Conservation (phyloP, 2,797 vertebrate genomes). For the Typhlichthys eigenmanni region DNA sequence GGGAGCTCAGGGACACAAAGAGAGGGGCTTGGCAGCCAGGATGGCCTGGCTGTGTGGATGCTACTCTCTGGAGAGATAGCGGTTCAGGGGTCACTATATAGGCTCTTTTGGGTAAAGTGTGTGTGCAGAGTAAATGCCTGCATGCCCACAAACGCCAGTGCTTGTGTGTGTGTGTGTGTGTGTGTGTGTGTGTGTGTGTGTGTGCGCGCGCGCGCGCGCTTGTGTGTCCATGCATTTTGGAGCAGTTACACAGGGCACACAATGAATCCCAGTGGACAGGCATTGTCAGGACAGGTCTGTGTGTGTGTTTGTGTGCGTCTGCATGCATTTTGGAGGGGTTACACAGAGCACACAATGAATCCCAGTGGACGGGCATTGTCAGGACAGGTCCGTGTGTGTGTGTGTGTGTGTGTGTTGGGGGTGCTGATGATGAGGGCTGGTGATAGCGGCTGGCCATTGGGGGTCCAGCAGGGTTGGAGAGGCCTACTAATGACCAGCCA, state of each 20-base stretch:
- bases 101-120: conserved; percentile 53
- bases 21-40: conserved; percentile 33
- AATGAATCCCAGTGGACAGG: conserved; percentile 61
- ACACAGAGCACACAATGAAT: conserved; percentile 39
- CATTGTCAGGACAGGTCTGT: conserved; percentile 59
- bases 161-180: conserved; percentile 42
- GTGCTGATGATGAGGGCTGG: conserved; percentile 45
- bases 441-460: conserved; percentile 51
- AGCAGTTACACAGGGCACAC: conserved; percentile 29
- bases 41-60: conserved; percentile 39
- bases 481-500: conserved; percentile 81
- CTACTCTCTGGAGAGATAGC: conserved; percentile 57
- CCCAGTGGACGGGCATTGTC: conserved; percentile 60
- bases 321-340: conserved; percentile 31
- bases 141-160: conserved; percentile 7
- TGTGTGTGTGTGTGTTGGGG: conserved; percentile 3
- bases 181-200: conserved; percentile 10
- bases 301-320: neutral
- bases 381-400: conserved; percentile 53
- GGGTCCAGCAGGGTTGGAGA: conserved; percentile 65
- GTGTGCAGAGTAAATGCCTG: conserved; percentile 14
- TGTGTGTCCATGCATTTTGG: conserved; percentile 7
- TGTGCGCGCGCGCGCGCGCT: too few relatives aligned
- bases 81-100: conserved; percentile 65
- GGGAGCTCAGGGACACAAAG: conserved; percentile 54